Evolutionary conservation across 2,113 vertebrate genomes (phyloP).

Genomic region (Eulacestoma nigropectus): DNA sequence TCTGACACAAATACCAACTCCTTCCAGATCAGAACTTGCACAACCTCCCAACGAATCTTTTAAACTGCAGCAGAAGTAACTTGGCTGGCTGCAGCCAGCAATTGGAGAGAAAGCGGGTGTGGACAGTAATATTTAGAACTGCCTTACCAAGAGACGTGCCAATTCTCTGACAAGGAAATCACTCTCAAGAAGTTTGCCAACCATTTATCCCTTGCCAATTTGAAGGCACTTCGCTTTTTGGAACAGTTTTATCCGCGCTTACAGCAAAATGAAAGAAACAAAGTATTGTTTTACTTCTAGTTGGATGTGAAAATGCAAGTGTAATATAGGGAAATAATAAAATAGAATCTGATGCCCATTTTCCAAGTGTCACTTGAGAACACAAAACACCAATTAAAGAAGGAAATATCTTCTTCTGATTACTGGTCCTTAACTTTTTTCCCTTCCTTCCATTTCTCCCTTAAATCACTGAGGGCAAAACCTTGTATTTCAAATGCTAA

Average conservation of each 20-base stretch:
- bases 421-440: not conserved
- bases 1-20: not conserved
- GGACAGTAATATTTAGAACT: not conserved
- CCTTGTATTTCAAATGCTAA: conserved; percentile 7
- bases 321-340: not conserved
- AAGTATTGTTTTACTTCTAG: not conserved
- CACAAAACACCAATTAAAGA: not conserved
- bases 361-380: not conserved
- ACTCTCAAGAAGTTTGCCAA: not conserved
- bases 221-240: not conserved
- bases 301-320: conserved; percentile 4
- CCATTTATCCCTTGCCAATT: conserved; percentile 41
- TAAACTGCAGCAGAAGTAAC: not conserved
- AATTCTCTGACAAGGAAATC: conserved; percentile 15
- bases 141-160: not conserved
- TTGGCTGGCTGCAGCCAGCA: not conserved
- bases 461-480: not conserved
- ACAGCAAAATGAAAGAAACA: not conserved
- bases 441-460: not conserved
- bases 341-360: not conserved
- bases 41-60: not conserved
- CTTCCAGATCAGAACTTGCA: not conserved
- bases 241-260: not conserved
- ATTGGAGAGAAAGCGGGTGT: not conserved
- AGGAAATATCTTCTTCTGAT: not conserved